Evolutionary conservation across 2,797 vertebrate species (phyloP).

Genomic region (Enteromius argenteus): DNA sequence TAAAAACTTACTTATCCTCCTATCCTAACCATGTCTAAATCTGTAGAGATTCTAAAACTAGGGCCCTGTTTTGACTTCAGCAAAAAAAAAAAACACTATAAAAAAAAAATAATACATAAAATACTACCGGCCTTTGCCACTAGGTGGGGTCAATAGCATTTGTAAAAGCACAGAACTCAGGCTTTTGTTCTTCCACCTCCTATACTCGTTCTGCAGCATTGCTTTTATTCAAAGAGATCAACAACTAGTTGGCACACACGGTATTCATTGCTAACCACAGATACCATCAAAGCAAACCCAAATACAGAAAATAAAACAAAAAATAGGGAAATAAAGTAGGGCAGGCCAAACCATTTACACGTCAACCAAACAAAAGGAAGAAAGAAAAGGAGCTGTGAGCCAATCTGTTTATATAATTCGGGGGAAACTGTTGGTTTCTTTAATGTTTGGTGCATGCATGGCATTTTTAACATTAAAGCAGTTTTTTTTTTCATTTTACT

Average conservation of each 20-base stretch:
- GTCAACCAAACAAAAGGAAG: background rate
- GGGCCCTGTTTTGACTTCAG: background rate
- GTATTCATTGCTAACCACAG: background rate
- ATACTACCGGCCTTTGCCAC: background rate
- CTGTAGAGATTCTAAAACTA: rapidly evolving
- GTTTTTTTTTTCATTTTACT: background rate
- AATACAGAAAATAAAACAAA: background rate
- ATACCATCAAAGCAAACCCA: background rate
- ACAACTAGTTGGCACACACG: background rate
- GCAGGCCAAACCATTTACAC: background rate
- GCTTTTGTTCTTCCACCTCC: background rate
- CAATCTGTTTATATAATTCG: background rate
- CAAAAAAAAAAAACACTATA: background rate
- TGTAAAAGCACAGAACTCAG: background rate
- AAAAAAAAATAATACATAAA: too few species aligned
- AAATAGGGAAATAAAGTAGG: background rate
- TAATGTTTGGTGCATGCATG: background rate
- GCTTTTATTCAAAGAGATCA: constrained; percentile 1
- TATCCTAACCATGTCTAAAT: background rate
- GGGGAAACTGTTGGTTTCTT: background rate
- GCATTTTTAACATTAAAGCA: background rate
- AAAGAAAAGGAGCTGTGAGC: background rate
- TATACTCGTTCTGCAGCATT: constrained; percentile 5
- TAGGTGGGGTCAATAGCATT: background rate
- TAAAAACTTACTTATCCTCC: background rate